phyloP scores from a whole-genome alignment of 92 coral and sea anemone species.

The Porites evermanni region DNA sequence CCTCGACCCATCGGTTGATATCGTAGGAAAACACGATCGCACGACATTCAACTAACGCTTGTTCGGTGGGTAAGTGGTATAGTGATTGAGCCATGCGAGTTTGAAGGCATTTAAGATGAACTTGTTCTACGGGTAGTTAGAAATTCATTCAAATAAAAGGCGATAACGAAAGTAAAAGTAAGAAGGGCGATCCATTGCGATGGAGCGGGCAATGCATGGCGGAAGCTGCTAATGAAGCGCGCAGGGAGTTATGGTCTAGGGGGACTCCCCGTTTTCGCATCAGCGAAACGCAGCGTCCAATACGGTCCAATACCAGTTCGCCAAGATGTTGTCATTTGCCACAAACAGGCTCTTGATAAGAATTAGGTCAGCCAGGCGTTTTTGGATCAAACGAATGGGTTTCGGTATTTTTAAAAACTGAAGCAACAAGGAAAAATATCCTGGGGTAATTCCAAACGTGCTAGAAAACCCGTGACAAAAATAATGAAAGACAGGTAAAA shows the following conservation, averaged over 20 bases:
- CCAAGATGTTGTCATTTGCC: too few species aligned
- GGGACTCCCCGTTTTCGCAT: neutral
- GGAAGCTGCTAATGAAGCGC: neutral
- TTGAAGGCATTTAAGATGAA: slow-evolving; percentile 17
- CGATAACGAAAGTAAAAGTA: slow-evolving; percentile 8
- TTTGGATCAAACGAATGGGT: too few species aligned
- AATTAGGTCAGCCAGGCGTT: too few species aligned
- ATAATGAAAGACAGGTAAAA: too few species aligned
- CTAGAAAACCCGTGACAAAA: too few species aligned
- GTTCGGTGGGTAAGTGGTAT: slow-evolving; percentile 32
- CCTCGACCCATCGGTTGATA: slow-evolving; percentile 50
- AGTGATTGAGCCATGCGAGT: slow-evolving; percentile 53
- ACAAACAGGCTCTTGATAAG: too few species aligned
- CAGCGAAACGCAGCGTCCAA: neutral
- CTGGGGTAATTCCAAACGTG: too few species aligned
- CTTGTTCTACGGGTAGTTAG: neutral
- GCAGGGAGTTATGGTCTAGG: neutral
- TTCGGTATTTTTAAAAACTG: too few species aligned
- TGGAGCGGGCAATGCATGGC: neutral
- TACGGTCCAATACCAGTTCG: neutral
- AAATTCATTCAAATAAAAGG: neutral
- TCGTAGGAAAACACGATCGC: slow-evolving; percentile 51
- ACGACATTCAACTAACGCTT: slow-evolving; percentile 57
- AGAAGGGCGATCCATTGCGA: too few species aligned
- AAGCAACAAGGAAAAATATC: too few species aligned